These are phyloP conservation scores for Brachionus asplanchnoidis DNA, from an alignment of 1,140 invertebrate species.

Conservation along the genomic window DNA sequence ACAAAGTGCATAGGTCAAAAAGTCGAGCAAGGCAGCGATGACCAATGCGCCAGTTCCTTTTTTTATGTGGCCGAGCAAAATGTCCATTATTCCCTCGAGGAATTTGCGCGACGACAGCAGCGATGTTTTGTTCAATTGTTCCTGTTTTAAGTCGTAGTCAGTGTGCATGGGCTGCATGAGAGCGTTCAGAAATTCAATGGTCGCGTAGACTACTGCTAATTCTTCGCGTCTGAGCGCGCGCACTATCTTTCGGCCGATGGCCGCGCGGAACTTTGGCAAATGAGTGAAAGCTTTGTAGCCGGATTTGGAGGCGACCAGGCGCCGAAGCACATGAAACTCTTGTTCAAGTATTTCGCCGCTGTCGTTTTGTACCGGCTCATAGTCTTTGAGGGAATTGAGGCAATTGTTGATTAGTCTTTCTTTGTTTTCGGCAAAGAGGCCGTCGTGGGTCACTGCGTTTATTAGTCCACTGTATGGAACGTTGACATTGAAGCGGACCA, in stretches of 20 bases:
- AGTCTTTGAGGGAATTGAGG: constrained; percentile 68
- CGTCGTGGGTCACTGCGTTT: constrained; percentile 89
- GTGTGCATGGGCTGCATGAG: constrained; percentile 98
- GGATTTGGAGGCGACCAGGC: constrained; percentile 90
- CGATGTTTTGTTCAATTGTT: constrained; percentile 94
- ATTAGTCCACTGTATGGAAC: constrained; percentile 92
- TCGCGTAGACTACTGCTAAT: constrained; percentile 85
- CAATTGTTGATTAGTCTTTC: constrained; percentile 85
- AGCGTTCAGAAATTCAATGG: constrained; percentile 91
- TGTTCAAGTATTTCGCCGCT: constrained; percentile 65
- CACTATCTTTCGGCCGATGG: constrained; percentile 82
- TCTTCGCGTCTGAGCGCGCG: constrained; percentile 81
- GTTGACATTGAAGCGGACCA: constrained; percentile 91
- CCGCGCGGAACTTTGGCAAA: constrained; percentile 85
- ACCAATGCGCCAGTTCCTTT: constrained; percentile 67
- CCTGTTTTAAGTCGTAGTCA: constrained; percentile 84
- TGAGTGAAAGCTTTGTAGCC: constrained; percentile 92
- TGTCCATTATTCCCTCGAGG: constrained; percentile 82
- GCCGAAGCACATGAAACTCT: constrained; percentile 85
- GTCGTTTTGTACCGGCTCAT: constrained; percentile 65
- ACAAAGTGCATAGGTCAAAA: constrained; percentile 95
- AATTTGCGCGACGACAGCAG: constrained; percentile 85
- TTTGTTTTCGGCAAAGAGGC: constrained; percentile 95
- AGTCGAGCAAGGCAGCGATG: constrained; percentile 86
- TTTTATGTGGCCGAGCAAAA: constrained; percentile 67